Conservation (phyloP, 2,113 vertebrate species). For the Thinocorus orbignyianus region DNA sequence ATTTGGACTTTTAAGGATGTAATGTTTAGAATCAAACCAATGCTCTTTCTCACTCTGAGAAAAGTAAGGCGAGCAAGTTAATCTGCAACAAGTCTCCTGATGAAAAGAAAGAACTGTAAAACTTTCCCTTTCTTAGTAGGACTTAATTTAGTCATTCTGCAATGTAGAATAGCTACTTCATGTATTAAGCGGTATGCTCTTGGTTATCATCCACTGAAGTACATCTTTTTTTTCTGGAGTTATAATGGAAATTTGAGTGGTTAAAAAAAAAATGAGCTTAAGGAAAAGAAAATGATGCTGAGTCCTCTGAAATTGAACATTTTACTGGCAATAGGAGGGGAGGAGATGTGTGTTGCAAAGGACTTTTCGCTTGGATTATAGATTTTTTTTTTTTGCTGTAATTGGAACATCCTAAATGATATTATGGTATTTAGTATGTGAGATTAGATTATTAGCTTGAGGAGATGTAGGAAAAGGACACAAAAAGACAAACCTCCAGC, state of each 20-base stretch:
- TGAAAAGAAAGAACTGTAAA: not conserved
- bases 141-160: conserved; percentile 17
- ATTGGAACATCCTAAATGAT: not conserved
- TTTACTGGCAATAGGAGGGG: not conserved
- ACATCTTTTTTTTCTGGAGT: not conserved
- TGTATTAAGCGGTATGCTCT: not conserved
- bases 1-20: not conserved
- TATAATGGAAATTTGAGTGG: conserved; percentile 9
- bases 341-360: not conserved
- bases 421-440: not conserved
- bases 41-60: not conserved
- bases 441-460: not conserved
- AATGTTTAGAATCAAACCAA: not conserved
- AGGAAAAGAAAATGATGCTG: conserved; percentile 5
- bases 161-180: not conserved
- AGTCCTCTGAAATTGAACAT: not conserved
- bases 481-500: not conserved
- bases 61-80: not conserved
- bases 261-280: not conserved
- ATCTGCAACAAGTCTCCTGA: not conserved
- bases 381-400: not conserved
- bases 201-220: conserved; percentile 1
- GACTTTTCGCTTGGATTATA: not conserved
- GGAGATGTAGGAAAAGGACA: not conserved
- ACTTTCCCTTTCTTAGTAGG: not conserved